phyloP scores from a whole-genome alignment of 1,140 invertebrate species.

The Macrosteles quadrilineatus region DNA sequence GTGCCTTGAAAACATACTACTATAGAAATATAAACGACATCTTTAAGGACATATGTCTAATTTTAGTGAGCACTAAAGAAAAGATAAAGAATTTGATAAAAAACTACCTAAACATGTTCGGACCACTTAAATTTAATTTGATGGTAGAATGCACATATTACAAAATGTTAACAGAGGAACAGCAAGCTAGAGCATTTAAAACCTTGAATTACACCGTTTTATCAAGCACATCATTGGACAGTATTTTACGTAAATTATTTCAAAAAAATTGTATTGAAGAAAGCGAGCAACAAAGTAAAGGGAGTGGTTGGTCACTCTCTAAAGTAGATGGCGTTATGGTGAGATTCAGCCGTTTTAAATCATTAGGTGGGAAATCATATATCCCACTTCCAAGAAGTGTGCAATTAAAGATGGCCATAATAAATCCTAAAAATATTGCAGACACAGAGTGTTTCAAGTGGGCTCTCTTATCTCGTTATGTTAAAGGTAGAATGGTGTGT shows the following conservation, averaged over 20 bases:
- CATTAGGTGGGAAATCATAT: neutral
- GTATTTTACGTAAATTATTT: neutral
- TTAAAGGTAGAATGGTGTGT: neutral
- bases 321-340: neutral
- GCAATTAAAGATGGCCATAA: neutral
- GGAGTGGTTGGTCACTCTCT: neutral
- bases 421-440: conserved; percentile 1
- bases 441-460: conserved; percentile 16
- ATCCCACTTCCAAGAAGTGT: conserved; percentile 2
- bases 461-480: neutral
- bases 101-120: neutral
- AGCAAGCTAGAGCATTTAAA: neutral
- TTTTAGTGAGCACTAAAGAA: neutral
- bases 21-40: neutral
- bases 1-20: too few relatives aligned
- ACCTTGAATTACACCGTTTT: too few relatives aligned
- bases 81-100: neutral
- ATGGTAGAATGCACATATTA: neutral
- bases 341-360: neutral
- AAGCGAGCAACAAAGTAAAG: neutral
- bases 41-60: neutral
- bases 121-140: neutral
- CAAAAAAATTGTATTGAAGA: neutral
- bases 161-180: neutral
- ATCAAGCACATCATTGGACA: too few relatives aligned